Base-by-base conservation (phyloP, 2,888 invertebrate genomes). In the Drosophila aldrichi region DNA sequence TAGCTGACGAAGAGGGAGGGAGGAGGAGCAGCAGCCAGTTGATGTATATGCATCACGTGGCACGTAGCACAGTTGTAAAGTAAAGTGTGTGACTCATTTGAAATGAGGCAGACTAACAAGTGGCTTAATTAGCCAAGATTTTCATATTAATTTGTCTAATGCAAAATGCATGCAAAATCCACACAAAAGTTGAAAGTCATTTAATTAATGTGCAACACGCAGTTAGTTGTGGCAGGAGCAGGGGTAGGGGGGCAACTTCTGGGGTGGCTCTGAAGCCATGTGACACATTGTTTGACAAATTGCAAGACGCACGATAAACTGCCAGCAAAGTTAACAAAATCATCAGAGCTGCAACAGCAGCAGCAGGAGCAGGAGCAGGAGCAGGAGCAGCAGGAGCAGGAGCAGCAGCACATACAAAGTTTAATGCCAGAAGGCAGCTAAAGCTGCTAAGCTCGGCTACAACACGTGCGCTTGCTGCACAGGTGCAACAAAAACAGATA, bases 231-330 rank as follows among this genome's bases (percentile, higher is more conserved):
- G 2, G 22, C 1, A 14, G 8, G 20, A 4, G 8, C 41, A 8
- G 5, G 14, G 38, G 14, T 29, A n/a, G 6, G 6, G 34, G 7
- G 25, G 16, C 18, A 14, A 38, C 32, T 51, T 18, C 49, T 10
- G 34, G 48, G 54, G 32, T 7, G 57, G 36, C 43, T 20, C 54
- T 38, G 34, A 54, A 66, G 78, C 79, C 89, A 79, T 88, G 74
- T 88, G 89, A 85, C 84, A 87, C 89, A 89, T 88, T 89, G 87
- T 87, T 87, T 89, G 89, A 87, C 87, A 87, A 87, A 87, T 89
- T 87, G 85, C 82, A 79, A 77, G 84, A 78, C 79, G 72, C 76
- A 77, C 76, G 70, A 73, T 79, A 71, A 84, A 70, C 82, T 67
- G 70, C 43, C 51, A 66, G 79, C 61, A 78, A 75, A 79, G 75